Conservation (phyloP, 2,113 vertebrate species). For the Oplegnathus fasciatus region DNA sequence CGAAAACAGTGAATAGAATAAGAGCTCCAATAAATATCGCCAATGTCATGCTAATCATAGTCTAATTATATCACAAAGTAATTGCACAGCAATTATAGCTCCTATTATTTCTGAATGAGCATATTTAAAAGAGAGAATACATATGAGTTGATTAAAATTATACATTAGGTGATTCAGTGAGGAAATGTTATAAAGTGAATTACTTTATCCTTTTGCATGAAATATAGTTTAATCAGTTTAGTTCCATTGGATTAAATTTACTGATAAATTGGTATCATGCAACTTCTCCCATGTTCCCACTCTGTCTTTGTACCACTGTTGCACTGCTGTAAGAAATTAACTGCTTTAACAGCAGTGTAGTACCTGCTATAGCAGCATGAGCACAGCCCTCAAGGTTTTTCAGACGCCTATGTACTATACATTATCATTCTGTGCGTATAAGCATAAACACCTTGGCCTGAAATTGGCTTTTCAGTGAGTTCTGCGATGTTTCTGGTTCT, state of each 20-base stretch:
- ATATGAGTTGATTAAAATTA: constrained; percentile 81
- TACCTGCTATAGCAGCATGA: constrained; percentile 1
- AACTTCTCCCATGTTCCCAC: constrained; percentile 40
- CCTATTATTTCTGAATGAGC: constrained; percentile 73
- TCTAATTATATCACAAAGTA: constrained; percentile 80
- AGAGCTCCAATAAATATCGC: constrained; percentile 66
- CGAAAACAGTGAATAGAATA: constrained; percentile 10
- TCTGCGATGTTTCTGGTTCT: constrained; percentile 2
- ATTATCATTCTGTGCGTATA: constrained; percentile 19
- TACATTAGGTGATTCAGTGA: constrained; percentile 69
- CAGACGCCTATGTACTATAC: background rate
- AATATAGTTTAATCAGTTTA: constrained; percentile 75
- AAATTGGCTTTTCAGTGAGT: constrained; percentile 41
- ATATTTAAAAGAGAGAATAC: constrained; percentile 74
- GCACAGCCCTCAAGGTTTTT: constrained; percentile 31
- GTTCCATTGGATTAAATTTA: constrained; percentile 72
- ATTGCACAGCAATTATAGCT: constrained; percentile 79
- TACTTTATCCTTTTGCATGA: constrained; percentile 63
- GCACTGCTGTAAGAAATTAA: constrained; percentile 26
- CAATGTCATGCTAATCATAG: constrained; percentile 72
- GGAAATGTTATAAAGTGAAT: constrained; percentile 73
- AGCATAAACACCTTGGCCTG: constrained; percentile 26
- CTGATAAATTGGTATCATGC: constrained; percentile 54
- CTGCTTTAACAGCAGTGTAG: constrained; percentile 18
- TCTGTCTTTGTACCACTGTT: constrained; percentile 21